Evolutionary conservation across 2,113 vertebrate species (phyloP).

Genomic region (Microcebus murinus): DNA sequence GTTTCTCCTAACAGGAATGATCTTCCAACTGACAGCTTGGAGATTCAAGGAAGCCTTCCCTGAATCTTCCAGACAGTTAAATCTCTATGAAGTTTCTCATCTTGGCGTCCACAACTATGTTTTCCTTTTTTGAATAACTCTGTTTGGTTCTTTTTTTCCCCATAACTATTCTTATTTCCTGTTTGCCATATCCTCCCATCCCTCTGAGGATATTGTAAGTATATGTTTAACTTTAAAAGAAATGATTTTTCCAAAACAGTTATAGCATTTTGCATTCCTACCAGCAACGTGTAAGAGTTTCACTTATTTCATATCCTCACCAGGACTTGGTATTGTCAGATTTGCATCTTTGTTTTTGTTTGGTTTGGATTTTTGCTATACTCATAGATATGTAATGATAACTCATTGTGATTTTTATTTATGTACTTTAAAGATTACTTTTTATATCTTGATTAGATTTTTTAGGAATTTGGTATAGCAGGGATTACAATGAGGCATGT

Average conservation of each 20-base stretch:
- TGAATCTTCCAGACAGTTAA: neutral
- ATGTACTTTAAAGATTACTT: neutral
- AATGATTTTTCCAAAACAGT: neutral
- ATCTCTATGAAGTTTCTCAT: neutral
- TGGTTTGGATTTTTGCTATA: neutral
- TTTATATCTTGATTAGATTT: neutral
- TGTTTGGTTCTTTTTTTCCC: neutral
- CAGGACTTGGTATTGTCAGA: neutral
- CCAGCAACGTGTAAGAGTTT: neutral
- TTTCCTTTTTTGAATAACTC: neutral
- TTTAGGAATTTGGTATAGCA: neutral
- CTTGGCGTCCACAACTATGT: neutral
- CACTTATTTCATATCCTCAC: neutral
- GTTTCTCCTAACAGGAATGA: neutral
- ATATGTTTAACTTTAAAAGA: neutral
- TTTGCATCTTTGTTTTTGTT: neutral
- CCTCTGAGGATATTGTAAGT: neutral
- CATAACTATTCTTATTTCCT: neutral
- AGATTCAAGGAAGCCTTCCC: neutral
- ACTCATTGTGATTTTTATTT: neutral
- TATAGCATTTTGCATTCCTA: neutral
- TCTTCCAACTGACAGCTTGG: neutral
- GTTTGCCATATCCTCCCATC: neutral
- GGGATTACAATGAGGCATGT: neutral
- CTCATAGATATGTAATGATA: neutral